phyloP scores from a whole-genome alignment of 2,888 invertebrate genomes.

The Neoitamus cyanurus region DNA sequence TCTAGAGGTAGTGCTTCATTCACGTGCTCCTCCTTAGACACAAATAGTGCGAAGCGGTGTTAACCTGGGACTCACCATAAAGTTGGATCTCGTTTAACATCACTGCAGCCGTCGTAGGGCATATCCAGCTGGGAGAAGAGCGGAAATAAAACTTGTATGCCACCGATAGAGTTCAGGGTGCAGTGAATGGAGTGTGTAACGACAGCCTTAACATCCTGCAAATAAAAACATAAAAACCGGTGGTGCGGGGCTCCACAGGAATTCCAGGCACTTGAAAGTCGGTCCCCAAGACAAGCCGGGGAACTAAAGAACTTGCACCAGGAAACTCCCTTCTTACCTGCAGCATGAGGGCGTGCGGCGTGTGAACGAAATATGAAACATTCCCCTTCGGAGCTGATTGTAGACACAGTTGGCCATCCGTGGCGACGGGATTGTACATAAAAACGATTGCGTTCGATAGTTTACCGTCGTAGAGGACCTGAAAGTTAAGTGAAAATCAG shows the following conservation, averaged over 20 bases:
- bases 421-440: slow-evolving; percentile 99
- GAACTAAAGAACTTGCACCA: background rate
- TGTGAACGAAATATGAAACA: slow-evolving; percentile 97
- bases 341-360: slow-evolving; percentile 98
- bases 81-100: slow-evolving; percentile 87
- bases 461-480: slow-evolving; percentile 99
- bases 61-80: slow-evolving; percentile 76
- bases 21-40: background rate
- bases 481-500: slow-evolving; percentile 54
- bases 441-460: slow-evolving; percentile 96
- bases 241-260: background rate
- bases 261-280: background rate
- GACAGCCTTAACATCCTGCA: slow-evolving; percentile 97
- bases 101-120: slow-evolving; percentile 85
- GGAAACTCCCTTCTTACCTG: slow-evolving; percentile 73
- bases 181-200: slow-evolving; percentile 99
- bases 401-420: slow-evolving; percentile 97
- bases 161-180: slow-evolving; percentile 98
- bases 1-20: background rate
- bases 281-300: background rate
- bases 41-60: background rate
- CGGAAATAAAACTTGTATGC: slow-evolving; percentile 97
- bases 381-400: slow-evolving; percentile 99
- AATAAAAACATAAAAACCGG: slow-evolving; percentile 3
- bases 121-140: slow-evolving; percentile 97